Conservation (phyloP, 64 coral and sea anemone genomes). For the Cladopsammia gracilis region DNA sequence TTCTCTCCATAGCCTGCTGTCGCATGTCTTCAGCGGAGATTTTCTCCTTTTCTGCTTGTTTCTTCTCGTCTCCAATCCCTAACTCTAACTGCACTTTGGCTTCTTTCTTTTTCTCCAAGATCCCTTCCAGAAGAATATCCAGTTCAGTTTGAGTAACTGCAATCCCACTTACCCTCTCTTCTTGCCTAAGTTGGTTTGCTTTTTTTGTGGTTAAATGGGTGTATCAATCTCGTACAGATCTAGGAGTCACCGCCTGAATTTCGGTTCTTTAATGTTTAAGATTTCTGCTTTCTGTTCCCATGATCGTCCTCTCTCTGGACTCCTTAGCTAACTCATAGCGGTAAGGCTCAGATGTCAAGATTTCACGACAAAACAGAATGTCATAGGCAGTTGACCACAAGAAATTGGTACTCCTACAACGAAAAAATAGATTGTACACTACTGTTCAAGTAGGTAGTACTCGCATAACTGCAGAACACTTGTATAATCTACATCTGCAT, state of each 20-base stretch:
- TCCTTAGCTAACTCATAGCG: conserved; percentile 35
- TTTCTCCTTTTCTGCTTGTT: conserved; percentile 40
- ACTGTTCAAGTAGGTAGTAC: too few relatives aligned
- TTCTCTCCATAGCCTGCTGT: conserved; percentile 49
- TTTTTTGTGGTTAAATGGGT: conserved; percentile 22
- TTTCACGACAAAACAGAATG: conserved; percentile 46
- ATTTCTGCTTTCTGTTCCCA: conserved; percentile 51
- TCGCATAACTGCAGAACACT: too few relatives aligned
- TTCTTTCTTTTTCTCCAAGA: conserved; percentile 50
- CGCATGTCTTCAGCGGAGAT: conserved; percentile 43
- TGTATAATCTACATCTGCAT: too few relatives aligned
- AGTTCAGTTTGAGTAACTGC: conserved; percentile 54
- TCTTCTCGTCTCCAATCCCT: conserved; percentile 14
- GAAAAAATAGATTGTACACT: neutral
- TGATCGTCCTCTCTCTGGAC: conserved; percentile 7
- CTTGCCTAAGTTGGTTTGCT: conserved; percentile 5
- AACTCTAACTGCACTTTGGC: conserved; percentile 31
- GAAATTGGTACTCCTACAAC: neutral
- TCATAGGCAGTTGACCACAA: conserved; percentile 32
- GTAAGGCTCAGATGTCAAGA: conserved; percentile 40
- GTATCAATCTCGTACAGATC: conserved; percentile 62
- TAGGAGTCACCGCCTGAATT: conserved; percentile 39
- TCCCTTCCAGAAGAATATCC: conserved; percentile 51
- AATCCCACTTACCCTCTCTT: conserved; percentile 5
- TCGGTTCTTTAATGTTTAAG: conserved; percentile 46